Evolutionary conservation across 2,888 invertebrate species (phyloP).

Genomic region (Ophonus ardosiacus): DNA sequence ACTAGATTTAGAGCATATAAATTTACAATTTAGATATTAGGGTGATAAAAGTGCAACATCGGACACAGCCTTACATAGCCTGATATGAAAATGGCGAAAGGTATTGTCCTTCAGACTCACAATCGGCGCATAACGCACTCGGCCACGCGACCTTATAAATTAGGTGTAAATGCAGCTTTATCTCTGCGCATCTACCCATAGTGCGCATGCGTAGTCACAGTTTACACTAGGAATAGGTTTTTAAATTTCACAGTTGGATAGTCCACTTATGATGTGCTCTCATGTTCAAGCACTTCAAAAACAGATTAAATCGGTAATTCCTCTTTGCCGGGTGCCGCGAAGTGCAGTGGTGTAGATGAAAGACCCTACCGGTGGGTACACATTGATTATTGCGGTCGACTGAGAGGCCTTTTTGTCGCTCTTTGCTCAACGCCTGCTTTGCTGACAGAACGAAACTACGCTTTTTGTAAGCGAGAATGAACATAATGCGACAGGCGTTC

Average conservation of each 20-base stretch:
- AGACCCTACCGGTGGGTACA: slow-evolving; percentile 2
- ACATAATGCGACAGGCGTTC: no score
- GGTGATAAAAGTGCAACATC: no score
- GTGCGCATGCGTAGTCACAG: slow-evolving; percentile 7
- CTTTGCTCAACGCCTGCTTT: background rate
- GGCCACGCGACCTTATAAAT: no score
- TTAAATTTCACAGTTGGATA: slow-evolving; percentile 51
- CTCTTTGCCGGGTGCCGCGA: slow-evolving; percentile 15
- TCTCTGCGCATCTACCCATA: background rate
- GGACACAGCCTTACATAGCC: no score
- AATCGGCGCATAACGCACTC: no score
- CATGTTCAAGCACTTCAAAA: slow-evolving; percentile 54
- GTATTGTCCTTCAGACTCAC: no score
- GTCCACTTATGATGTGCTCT: slow-evolving; percentile 52
- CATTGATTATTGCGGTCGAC: slow-evolving; percentile 43
- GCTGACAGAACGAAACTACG: no score
- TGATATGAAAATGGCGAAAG: no score
- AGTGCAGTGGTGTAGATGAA: slow-evolving; percentile 26
- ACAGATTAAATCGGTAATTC: slow-evolving; percentile 56
- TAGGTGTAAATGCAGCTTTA: background rate
- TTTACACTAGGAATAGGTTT: slow-evolving; percentile 10
- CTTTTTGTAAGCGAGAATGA: no score
- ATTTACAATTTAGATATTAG: no score
- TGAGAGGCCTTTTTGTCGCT: slow-evolving; percentile 30
- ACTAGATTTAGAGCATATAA: no score